Percentiles rank a stretch among this genome's conserved stretches.
Evolutionary conservation across 1,140 invertebrate genomes (phyloP).

Genomic region (Pantala flavescens): DNA sequence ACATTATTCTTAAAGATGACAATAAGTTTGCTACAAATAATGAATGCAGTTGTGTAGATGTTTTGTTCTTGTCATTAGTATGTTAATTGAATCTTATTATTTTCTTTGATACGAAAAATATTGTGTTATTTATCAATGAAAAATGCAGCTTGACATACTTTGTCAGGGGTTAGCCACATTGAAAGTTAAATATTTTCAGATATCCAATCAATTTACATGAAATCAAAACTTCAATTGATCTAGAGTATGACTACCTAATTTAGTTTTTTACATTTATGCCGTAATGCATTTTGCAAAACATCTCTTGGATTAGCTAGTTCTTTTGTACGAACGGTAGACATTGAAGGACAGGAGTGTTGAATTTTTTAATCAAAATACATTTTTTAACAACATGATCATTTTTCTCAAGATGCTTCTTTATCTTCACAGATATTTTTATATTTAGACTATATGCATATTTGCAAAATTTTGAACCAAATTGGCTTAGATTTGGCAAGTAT

Average conservation of each 20-base stretch:
- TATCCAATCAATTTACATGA: background rate
- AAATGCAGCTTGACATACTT: no score
- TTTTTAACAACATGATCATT: slow-evolving; percentile 4
- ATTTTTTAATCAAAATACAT: slow-evolving; percentile 1
- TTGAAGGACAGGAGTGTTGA: background rate
- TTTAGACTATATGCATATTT: background rate
- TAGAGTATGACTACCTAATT: background rate
- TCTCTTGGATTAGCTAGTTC: slow-evolving; percentile 6
- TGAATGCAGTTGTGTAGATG: background rate
- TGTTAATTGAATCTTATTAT: no score
- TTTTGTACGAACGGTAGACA: background rate
- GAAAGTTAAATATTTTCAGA: background rate
- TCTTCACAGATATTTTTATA: slow-evolving; percentile 8
- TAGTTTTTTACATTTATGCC: background rate
- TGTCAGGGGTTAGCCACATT: background rate
- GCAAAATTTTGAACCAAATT: background rate
- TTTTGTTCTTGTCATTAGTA: background rate
- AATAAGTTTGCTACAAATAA: slow-evolving; percentile 4
- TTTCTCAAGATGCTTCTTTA: background rate
- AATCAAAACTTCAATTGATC: background rate
- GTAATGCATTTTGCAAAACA: background rate
- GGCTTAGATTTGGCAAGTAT: background rate
- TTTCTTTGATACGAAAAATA: no score
- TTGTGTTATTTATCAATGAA: no score
- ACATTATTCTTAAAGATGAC: background rate